Percentiles rank a stretch among this genome's conserved stretches.
Evolutionary conservation across 2,113 vertebrate genomes (phyloP).

Genomic region (Carollia perspicillata): DNA sequence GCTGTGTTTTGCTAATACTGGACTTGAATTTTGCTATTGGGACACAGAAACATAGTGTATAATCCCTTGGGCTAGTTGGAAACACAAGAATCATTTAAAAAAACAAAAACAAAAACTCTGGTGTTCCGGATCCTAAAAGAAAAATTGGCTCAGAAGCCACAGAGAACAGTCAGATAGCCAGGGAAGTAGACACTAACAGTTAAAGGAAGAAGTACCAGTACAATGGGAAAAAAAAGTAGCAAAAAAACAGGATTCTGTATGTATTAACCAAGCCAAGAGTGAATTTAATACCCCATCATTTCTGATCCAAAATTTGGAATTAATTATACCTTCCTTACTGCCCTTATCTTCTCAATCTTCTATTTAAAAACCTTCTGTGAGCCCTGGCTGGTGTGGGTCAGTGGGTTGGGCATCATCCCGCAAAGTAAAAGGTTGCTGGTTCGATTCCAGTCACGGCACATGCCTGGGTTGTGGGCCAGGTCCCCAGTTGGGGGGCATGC

Average conservation of each 20-base stretch:
- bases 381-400: too few species aligned
- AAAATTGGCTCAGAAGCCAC: not conserved
- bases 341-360: not conserved
- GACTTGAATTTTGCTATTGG: constrained; percentile 19
- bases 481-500: too few species aligned
- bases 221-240: not conserved
- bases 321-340: not conserved
- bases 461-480: too few species aligned
- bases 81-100: not conserved
- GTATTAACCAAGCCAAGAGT: not conserved
- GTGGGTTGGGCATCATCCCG: too few species aligned
- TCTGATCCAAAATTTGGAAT: constrained; percentile 29
- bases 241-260: not conserved
- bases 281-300: not conserved
- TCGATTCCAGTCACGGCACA: too few species aligned
- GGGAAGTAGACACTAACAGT: not conserved
- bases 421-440: too few species aligned
- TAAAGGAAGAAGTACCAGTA: not conserved
- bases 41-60: not conserved
- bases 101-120: not conserved
- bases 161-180: not conserved
- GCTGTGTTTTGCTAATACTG: constrained; percentile 25
- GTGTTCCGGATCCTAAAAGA: not conserved
- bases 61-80: not conserved
- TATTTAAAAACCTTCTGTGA: not conserved